A percentile compares a stretch with the other conserved stretches of the same genome.
Evolutionary conservation across 37 sponge, comb jelly and placozoan species (phyloP).

Genomic region (Tethya wilhelma): DNA sequence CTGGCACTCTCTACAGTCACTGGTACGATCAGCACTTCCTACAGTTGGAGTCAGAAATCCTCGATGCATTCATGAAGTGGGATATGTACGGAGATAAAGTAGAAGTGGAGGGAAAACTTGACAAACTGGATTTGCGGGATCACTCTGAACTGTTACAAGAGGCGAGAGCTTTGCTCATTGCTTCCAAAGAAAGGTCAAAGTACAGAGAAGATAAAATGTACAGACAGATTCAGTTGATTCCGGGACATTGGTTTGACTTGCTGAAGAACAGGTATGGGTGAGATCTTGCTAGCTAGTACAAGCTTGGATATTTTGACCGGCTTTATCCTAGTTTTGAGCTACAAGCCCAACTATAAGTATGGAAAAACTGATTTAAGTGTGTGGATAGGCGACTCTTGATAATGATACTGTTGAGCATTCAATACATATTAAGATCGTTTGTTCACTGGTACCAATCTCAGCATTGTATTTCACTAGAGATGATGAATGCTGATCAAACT

Average conservation of each 20-base stretch:
- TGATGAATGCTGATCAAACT: background rate
- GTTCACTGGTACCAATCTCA: no score
- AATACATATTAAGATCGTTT: background rate
- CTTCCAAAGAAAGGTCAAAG: constrained; percentile 1
- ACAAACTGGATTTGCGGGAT: constrained; percentile 12
- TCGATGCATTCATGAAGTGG: constrained; percentile 45
- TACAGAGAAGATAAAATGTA: constrained; percentile 15
- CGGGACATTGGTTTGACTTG: constrained; percentile 28
- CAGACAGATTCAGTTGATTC: constrained; percentile 35
- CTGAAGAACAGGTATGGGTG: constrained; percentile 15
- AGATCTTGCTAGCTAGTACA: background rate
- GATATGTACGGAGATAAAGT: constrained; percentile 35
- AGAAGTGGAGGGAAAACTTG: constrained; percentile 30
- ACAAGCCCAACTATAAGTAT: no score
- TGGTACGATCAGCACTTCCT: constrained; percentile 27
- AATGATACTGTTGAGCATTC: background rate
- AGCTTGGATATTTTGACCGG: no score
- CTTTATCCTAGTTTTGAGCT: no score
- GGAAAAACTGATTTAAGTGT: no score
- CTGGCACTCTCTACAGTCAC: background rate
- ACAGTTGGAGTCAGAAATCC: background rate
- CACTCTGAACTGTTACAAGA: background rate
- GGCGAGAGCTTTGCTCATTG: constrained; percentile 27
- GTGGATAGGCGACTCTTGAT: no score
- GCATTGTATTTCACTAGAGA: no score